phyloP scores from a whole-genome alignment of 2,888 invertebrate species.

The Candidula unifasciata region DNA sequence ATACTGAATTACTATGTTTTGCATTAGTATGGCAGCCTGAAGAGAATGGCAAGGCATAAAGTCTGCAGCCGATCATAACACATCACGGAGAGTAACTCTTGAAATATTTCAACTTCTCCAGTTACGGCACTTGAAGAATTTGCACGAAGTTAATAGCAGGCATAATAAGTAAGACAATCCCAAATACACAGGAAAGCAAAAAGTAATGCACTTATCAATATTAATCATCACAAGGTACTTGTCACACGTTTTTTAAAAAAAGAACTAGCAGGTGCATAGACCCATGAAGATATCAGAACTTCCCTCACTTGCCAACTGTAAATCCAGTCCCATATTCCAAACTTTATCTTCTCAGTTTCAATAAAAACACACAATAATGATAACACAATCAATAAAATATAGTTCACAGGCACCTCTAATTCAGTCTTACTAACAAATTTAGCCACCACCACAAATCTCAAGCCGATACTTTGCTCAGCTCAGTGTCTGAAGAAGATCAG shows the following conservation, averaged over 20 bases:
- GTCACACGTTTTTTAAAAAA: no score
- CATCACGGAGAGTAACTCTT: background rate
- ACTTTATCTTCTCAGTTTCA: background rate
- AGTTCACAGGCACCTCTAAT: background rate
- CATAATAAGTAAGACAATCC: background rate
- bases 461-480: no score
- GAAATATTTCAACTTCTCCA: background rate
- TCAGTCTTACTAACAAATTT: background rate
- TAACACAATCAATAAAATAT: background rate
- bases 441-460: no score
- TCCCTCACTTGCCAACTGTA: background rate
- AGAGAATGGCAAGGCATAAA: background rate
- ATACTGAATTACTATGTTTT: background rate
- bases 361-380: background rate
- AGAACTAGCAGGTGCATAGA: background rate
- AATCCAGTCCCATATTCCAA: background rate
- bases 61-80: background rate
- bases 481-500: no score
- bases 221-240: background rate
- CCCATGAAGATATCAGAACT: background rate
- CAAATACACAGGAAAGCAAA: background rate
- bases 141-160: background rate
- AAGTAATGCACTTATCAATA: slow-evolving; percentile 13
- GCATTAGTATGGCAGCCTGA: background rate
- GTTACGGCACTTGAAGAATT: slow-evolving; percentile 23